These are phyloP conservation scores for Pangasius krempfi DNA, from an alignment of 2,797 vertebrate species.

Conservation along the genomic window DNA sequence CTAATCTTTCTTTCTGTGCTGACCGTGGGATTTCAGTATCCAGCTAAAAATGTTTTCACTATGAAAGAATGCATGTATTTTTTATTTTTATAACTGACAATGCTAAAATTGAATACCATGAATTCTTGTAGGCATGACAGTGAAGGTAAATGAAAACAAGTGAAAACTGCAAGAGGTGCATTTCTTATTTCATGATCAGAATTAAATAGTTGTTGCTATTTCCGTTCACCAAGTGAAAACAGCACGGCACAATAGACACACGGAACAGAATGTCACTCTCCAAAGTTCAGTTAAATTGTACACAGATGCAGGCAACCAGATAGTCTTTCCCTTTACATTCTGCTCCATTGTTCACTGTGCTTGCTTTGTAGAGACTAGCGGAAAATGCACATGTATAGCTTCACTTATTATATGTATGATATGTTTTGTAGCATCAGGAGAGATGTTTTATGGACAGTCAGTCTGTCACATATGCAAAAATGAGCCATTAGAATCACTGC, in stretches of 20 bases:
- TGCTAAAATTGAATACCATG: slow-evolving; percentile 74
- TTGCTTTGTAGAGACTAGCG: background rate
- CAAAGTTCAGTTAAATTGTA: slow-evolving; percentile 40
- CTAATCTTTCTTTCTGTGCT: slow-evolving; percentile 65
- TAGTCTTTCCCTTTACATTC: background rate
- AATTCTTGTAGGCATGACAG: slow-evolving; percentile 68
- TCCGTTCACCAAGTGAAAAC: slow-evolving; percentile 59
- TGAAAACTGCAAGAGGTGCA: slow-evolving; percentile 63
- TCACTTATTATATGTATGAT: background rate
- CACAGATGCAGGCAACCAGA: slow-evolving; percentile 4
- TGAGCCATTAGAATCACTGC: background rate
- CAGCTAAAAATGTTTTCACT: slow-evolving; percentile 71
- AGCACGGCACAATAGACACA: slow-evolving; percentile 12
- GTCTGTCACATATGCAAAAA: background rate
- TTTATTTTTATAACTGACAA: slow-evolving; percentile 66
- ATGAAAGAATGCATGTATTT: slow-evolving; percentile 21
- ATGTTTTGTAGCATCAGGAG: too few relatives aligned
- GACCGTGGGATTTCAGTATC: slow-evolving; percentile 66
- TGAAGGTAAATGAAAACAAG: slow-evolving; percentile 60
- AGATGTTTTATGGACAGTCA: background rate
- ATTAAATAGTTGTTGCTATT: slow-evolving; percentile 56
- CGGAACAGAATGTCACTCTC: slow-evolving; percentile 60
- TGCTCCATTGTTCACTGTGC: background rate
- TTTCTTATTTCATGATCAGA: slow-evolving; percentile 62
- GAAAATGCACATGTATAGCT: background rate